Evolutionary conservation across 1,140 invertebrate species (phyloP).

Genomic region (Oryctes rhinoceros): DNA sequence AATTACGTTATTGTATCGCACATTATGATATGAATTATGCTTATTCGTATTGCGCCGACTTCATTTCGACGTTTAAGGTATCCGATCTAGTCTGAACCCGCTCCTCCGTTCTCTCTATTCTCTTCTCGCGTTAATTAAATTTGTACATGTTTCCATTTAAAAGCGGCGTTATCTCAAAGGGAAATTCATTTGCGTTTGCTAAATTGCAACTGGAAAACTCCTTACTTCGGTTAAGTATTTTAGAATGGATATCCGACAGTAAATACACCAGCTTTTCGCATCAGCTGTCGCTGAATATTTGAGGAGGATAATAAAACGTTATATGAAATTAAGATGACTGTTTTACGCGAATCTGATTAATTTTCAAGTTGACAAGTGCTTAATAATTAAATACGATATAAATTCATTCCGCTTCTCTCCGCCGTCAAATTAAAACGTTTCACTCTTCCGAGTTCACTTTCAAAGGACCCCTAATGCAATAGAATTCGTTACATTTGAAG

Average conservation of each 20-base stretch:
- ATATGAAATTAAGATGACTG: constrained; percentile 27
- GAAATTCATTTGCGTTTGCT: constrained; percentile 26
- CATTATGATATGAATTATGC: constrained; percentile 9
- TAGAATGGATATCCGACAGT: constrained; percentile 1
- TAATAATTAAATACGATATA: constrained; percentile 18
- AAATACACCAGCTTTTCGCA: constrained; percentile 17
- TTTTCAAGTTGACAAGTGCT: constrained; percentile 3
- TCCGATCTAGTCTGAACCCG: not conserved
- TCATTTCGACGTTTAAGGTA: constrained; percentile 27
- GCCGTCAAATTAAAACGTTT: not conserved
- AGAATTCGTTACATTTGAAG: not conserved
- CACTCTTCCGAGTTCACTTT: not conserved
- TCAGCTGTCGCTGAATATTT: not conserved
- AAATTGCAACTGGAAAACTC: constrained; percentile 28
- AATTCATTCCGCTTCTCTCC: not conserved
- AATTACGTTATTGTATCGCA: constrained; percentile 6
- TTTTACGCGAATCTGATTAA: constrained; percentile 24
- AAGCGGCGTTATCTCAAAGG: constrained; percentile 16
- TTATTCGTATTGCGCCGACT: constrained; percentile 13
- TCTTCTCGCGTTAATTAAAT: constrained; percentile 30
- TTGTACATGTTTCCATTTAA: constrained; percentile 35
- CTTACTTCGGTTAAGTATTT: constrained; percentile 9
- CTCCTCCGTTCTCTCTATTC: not conserved
- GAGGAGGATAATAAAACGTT: constrained; percentile 15
- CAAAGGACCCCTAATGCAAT: not conserved